Evolutionary conservation across 2,113 vertebrate genomes (phyloP).

Genomic region (Alouatta palliata): DNA sequence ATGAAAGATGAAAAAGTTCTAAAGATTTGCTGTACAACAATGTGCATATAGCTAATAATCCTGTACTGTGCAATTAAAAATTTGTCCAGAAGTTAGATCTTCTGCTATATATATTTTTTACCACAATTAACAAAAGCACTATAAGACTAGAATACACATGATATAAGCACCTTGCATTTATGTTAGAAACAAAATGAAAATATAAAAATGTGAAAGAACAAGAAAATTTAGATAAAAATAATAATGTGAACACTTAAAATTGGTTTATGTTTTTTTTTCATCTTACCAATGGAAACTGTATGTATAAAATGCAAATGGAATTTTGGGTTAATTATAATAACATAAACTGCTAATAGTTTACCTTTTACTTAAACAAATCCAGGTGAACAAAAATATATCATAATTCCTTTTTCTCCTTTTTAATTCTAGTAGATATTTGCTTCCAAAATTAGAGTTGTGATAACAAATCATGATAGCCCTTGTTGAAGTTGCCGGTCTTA

Average conservation of each 20-base stretch:
- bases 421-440: not conserved
- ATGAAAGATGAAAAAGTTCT: not conserved
- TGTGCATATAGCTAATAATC: not conserved
- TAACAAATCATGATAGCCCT: not conserved
- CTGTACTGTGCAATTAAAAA: not conserved
- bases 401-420: not conserved
- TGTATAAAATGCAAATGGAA: not conserved
- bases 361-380: not conserved
- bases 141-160: not conserved
- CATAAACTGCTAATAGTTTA: no score
- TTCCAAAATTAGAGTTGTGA: not conserved
- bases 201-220: not conserved
- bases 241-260: not conserved
- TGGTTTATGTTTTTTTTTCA: not conserved
- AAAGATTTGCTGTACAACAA: not conserved
- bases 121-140: not conserved
- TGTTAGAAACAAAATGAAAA: not conserved
- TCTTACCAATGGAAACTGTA: not conserved
- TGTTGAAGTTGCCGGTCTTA: not conserved
- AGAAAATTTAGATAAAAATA: not conserved
- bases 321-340: not conserved
- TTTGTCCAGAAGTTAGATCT: not conserved
- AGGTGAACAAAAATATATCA: not conserved
- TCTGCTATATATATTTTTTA: not conserved
- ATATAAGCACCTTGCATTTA: not conserved